A percentile compares a stretch with the other conserved stretches of the same genome.
These are phyloP conservation scores for Hyles lineata DNA, from an alignment of 2,888 invertebrate genomes.

Conservation along the genomic window DNA sequence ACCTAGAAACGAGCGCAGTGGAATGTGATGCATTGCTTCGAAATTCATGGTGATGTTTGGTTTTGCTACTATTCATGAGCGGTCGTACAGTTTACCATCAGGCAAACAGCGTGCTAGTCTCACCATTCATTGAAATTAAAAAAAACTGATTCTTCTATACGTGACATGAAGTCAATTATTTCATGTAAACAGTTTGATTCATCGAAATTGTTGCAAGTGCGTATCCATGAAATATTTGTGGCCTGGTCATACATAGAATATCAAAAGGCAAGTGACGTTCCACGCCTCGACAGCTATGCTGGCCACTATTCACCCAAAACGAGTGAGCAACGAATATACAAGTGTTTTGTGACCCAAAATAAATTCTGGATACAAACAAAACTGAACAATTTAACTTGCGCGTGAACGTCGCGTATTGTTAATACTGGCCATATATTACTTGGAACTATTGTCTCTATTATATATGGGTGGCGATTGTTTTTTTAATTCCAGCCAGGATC, in stretches of 20 bases:
- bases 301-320: neutral
- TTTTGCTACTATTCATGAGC: too few relatives aligned
- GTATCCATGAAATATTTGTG: too few relatives aligned
- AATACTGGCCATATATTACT: constrained; percentile 52
- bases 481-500: constrained; percentile 44
- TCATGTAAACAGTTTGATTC: too few relatives aligned
- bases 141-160: too few relatives aligned
- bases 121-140: too few relatives aligned
- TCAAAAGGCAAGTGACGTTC: neutral
- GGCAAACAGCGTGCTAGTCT: too few relatives aligned
- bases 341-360: constrained; percentile 11
- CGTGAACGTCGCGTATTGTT: constrained; percentile 46
- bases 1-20: too few relatives aligned
- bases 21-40: too few relatives aligned
- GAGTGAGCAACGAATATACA: neutral
- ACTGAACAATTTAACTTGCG: constrained; percentile 26
- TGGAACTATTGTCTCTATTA: constrained; percentile 57
- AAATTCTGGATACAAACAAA: constrained; percentile 17
- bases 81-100: too few relatives aligned
- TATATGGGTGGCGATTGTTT: constrained; percentile 49
- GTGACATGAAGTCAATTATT: too few relatives aligned
- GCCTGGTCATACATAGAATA: neutral
- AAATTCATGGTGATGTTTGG: too few relatives aligned
- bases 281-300: neutral
- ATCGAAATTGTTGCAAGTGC: too few relatives aligned